phyloP scores from a whole-genome alignment of 2,888 invertebrate genomes.

The Graphium colonna region DNA sequence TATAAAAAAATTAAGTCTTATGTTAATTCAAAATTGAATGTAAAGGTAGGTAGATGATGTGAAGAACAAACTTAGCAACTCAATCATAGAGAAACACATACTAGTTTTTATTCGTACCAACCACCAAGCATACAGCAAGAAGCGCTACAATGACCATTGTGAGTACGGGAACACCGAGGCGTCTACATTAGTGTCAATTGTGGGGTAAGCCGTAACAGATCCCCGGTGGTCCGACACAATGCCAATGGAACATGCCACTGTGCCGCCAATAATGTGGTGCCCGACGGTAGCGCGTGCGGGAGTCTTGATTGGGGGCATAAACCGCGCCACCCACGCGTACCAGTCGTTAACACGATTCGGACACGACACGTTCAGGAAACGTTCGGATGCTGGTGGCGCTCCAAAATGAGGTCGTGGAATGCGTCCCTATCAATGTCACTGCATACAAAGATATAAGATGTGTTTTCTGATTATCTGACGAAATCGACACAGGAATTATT shows the following conservation, averaged over 20 bases:
- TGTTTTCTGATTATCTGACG: too few species aligned
- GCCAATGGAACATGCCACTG: background rate
- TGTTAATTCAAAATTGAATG: too few species aligned
- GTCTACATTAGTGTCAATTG: too few species aligned
- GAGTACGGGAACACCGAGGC: too few species aligned
- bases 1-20: too few species aligned
- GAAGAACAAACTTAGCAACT: too few species aligned
- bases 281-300: conserved; percentile 58
- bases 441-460: too few species aligned
- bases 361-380: conserved; percentile 17
- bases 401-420: conserved; percentile 1
- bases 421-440: background rate
- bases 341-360: conserved; percentile 20
- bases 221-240: conserved; percentile 36
- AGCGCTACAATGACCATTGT: background rate
- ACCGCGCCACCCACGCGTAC: conserved; percentile 62
- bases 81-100: too few species aligned
- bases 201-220: background rate
- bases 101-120: too few species aligned
- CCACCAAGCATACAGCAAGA: background rate
- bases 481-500: too few species aligned
- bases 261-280: conserved; percentile 8
- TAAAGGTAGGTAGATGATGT: too few species aligned
- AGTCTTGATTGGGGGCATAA: conserved; percentile 68
- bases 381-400: background rate